phyloP scores from a whole-genome alignment of 2,888 invertebrate species.

The Euplexia lucipara region DNA sequence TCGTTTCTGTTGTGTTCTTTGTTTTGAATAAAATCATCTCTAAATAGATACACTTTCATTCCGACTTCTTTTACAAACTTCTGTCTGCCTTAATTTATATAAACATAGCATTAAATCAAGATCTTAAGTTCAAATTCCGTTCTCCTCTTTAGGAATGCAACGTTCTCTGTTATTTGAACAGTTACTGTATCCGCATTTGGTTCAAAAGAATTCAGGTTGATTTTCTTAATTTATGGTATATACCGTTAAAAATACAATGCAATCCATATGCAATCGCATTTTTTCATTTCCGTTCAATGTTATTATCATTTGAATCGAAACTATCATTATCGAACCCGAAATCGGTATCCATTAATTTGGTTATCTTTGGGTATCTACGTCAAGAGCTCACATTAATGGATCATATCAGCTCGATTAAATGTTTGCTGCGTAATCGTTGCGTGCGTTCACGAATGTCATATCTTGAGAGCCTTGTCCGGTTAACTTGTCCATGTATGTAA shows the following conservation, averaged over 20 bases:
- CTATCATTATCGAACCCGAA: constrained; percentile 52
- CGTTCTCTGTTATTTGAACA: constrained; percentile 66
- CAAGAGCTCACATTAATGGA: constrained; percentile 63
- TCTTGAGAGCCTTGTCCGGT: constrained; percentile 84
- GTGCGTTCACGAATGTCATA: constrained; percentile 80
- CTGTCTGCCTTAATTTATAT: constrained; percentile 57
- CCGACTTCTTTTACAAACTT: constrained; percentile 34
- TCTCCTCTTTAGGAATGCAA: constrained; percentile 62
- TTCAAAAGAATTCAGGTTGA: constrained; percentile 68
- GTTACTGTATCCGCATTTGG: constrained; percentile 68
- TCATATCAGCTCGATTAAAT: constrained; percentile 72
- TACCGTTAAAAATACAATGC: constrained; percentile 62
- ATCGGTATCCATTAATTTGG: constrained; percentile 60
- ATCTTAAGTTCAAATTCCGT: constrained; percentile 64
- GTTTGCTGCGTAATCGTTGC: constrained; percentile 77
- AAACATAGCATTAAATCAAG: constrained; percentile 63
- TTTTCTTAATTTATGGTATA: constrained; percentile 58
- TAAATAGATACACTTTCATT: constrained; percentile 35
- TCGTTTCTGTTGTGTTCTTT: neutral
- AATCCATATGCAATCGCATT: constrained; percentile 52
- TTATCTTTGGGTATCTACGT: constrained; percentile 69
- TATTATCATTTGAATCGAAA: constrained; percentile 55
- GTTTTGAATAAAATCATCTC: constrained; percentile 36
- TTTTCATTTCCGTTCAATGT: constrained; percentile 52
- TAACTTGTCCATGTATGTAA: constrained; percentile 85